Evolutionary conservation across 2,113 vertebrate species (phyloP), one percentile per base, ranked within the genome.

Genomic region (Callospermophilus lateralis): DNA sequence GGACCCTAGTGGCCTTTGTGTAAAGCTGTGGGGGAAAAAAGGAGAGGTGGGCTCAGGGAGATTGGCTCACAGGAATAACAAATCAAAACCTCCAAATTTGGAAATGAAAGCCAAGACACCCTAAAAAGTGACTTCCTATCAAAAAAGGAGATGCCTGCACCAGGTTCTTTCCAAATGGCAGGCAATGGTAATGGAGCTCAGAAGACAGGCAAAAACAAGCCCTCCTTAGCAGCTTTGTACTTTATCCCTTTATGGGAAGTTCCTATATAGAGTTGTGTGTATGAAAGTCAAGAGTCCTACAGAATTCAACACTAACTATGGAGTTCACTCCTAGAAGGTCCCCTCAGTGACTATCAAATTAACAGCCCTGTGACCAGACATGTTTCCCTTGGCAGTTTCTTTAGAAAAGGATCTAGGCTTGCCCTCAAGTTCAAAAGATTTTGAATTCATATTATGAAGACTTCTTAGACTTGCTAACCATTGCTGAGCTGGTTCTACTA

Each of bases 1-100:
- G 93, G 13, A 96, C 83, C 0, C 67, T 37, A 0, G 95, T 30
- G 3, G 93, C 91, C 1, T 96, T 92, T 0, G 67, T 97, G 83
- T 99, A 98, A 81, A 99, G 96, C 99, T 99, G 84, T 0, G 58
- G 42, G 39, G 26, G 24, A 48, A 39, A 4, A 37, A 7, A 45
- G 0, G 48, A 79, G 61, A 63, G 61, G 80, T 67, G 48, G 30
- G 22, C 48, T 78, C 15, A 84, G 20, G 39, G 28, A 89, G 48
- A 87, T 32, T 2, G 48, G 12, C 78, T 89, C 70, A 61, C 2
- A 45, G 84, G 16, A 90, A 94, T 4, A 79, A 88, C 84, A 68
- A 94, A 91, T 94, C 55, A 87, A 83, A 93, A 84, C 65, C 22
- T 94, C 51, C 45, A 34, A 84, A 87, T 28, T 1, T 86, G 45